Conservation (phyloP, 2,797 vertebrate species). For the Triplophysa yarkandensis region DNA sequence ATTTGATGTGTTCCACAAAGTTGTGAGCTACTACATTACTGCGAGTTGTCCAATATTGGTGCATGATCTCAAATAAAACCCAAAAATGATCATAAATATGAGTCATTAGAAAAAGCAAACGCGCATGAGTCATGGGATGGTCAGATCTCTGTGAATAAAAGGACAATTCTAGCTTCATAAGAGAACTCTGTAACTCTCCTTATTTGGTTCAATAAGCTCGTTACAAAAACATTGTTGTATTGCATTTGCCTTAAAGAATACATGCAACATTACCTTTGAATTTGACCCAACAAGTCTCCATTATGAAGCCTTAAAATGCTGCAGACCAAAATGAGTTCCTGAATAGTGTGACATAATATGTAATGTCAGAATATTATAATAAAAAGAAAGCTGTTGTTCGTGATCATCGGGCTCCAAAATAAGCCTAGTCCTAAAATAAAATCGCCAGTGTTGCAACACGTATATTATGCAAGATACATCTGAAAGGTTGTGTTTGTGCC, state of each 20-base stretch:
- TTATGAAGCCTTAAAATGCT: not conserved
- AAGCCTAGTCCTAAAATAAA: conserved; percentile 12
- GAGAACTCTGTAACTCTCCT: not conserved
- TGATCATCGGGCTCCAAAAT: conserved; percentile 1
- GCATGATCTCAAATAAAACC: no score
- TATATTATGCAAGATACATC: conserved; percentile 37
- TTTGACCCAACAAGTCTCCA: not conserved
- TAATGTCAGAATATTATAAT: not conserved
- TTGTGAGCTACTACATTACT: no score
- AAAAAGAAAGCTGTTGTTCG: conserved; percentile 9
- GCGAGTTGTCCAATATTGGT: no score
- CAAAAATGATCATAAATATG: no score
- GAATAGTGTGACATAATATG: conserved; percentile 1
- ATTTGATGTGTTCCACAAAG: no score
- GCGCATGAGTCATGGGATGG: no score
- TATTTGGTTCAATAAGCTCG: not conserved
- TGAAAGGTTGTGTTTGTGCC: conserved; percentile 19
- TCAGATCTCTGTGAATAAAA: not conserved
- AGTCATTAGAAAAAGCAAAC: no score
- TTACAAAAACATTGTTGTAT: not conserved
- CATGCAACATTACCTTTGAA: not conserved
- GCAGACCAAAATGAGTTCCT: not conserved
- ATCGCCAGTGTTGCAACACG: conserved; percentile 17
- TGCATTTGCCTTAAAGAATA: not conserved
- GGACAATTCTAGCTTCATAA: not conserved